Percentiles rank a stretch among this genome's conserved stretches.
These are phyloP conservation scores for Plagodis pulveraria DNA, from an alignment of 2,888 invertebrate species.

Conservation along the genomic window DNA sequence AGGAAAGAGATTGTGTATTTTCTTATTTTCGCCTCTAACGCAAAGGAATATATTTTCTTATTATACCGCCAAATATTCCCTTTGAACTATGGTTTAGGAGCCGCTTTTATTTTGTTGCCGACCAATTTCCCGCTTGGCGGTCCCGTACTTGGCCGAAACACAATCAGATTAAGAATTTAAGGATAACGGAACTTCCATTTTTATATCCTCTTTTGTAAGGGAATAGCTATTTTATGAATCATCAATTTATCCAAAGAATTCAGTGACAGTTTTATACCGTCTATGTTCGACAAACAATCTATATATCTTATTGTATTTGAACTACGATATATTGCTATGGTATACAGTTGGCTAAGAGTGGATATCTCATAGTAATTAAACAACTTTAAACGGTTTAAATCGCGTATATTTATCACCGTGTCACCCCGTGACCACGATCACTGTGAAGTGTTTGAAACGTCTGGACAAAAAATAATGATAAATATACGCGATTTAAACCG, in stretches of 20 bases:
- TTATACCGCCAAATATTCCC: slow-evolving; percentile 34
- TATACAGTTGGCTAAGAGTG: no score
- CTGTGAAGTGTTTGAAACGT: no score
- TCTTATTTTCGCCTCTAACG: slow-evolving; percentile 38
- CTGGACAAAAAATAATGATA: no score
- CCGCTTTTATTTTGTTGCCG: slow-evolving; percentile 37
- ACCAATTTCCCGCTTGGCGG: slow-evolving; percentile 38
- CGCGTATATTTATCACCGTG: no score
- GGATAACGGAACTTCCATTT: slow-evolving; percentile 23
- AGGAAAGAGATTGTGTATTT: slow-evolving; percentile 33
- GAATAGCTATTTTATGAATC: slow-evolving; percentile 27
- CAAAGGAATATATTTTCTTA: slow-evolving; percentile 41
- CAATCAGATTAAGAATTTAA: slow-evolving; percentile 38
- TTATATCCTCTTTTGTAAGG: slow-evolving; percentile 24
- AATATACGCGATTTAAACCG: no score
- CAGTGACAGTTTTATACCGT: slow-evolving; percentile 5
- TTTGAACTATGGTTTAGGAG: slow-evolving; percentile 41
- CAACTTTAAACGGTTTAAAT: no score
- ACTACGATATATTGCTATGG: no score
- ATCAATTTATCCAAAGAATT: slow-evolving; percentile 23
- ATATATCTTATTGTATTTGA: neutral
- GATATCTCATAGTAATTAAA: no score
- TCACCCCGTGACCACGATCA: no score
- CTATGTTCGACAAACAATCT: slow-evolving; percentile 7
- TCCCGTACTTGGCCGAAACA: slow-evolving; percentile 32